Evolutionary conservation across 2,113 vertebrate species (phyloP), one percentile per base, ranked within the genome.

Genomic region (Herpailurus yagouaroundi): DNA sequence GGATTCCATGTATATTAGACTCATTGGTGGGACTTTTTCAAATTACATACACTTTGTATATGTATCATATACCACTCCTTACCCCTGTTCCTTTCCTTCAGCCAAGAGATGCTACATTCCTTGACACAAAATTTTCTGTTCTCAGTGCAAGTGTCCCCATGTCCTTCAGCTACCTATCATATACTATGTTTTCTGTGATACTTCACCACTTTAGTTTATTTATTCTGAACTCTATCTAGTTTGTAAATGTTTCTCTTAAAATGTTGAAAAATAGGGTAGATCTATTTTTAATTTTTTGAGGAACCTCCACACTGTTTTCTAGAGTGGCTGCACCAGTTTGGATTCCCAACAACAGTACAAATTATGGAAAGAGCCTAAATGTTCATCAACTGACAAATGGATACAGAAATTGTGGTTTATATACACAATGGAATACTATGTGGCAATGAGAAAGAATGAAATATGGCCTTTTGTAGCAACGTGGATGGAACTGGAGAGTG

Each of bases 221-320:
- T 94, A 25, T 41, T 87, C 10, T 60, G 36, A 93, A 79, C 15
- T 82, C 96, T 92, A 89, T 83, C 4, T 85, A 64, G 13, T 92
- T 97, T 95, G 36, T 68, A 97, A 92, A 74, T 89, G 10, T 77
- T 81, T 93, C 27, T 66, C 41, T 95, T 69, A 93, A 71, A 93
- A 79, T 64, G 23, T 48, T 36, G 11, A 76, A 95, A 97, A 96
- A 9, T 45, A 45, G 45, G 45, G 7, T 45, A 45, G 45, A 45
- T 45, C 45, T 45, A 45, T 45, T 45, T 45, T 45, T 45, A 45
- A 45, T 45, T 45, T 45, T 45, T 45, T 45, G 45, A 45, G 45
- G 45, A 45, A 45, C 45, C 45, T 45, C 45, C 45, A 45, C 45
- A 45, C 45, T 45, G 45, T 45, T 45, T 45, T 45, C 45, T 45